Conservation (phyloP, 1,140 invertebrate genomes). For the Cecropterus lyciades region DNA sequence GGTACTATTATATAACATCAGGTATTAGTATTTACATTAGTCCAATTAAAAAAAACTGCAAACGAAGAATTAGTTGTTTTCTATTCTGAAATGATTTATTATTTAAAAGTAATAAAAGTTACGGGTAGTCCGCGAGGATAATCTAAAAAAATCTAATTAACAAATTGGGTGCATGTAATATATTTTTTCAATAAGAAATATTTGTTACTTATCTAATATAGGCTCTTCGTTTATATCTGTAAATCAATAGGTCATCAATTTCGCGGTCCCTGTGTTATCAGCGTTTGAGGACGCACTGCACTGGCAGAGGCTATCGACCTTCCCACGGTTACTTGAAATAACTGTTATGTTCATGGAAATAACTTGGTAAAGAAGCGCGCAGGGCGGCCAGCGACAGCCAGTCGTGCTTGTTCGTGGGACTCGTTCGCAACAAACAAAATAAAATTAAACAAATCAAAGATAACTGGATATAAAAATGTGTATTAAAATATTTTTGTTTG, state of each 20-base stretch:
- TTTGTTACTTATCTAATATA: neutral
- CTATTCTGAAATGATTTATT: no score
- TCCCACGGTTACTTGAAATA: conserved; percentile 78
- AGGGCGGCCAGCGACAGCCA: conserved; percentile 53
- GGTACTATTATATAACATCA: no score
- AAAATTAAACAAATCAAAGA: conserved; percentile 1
- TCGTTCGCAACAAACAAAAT: conserved; percentile 46
- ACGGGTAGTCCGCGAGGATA: no score
- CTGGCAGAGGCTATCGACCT: conserved; percentile 79
- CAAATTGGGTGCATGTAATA: no score
- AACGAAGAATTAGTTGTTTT: no score
- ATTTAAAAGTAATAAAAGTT: no score
- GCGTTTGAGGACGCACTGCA: conserved; percentile 62
- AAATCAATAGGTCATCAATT: conserved; percentile 15
- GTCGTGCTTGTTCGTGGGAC: conserved; percentile 57
- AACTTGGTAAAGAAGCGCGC: conserved; percentile 68
- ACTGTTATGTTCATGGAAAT: conserved; percentile 82
- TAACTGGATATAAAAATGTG: conserved; percentile 21
- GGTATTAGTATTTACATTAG: no score
- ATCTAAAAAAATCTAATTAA: no score
- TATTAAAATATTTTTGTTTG: conserved; percentile 24
- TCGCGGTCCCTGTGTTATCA: conserved; percentile 65
- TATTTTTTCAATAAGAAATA: no score
- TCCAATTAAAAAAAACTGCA: no score
- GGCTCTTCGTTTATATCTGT: neutral